A percentile compares a stretch with the other conserved stretches of the same genome.
Evolutionary conservation across 1,140 invertebrate genomes (phyloP).

Genomic region (Papilio polyxenes): DNA sequence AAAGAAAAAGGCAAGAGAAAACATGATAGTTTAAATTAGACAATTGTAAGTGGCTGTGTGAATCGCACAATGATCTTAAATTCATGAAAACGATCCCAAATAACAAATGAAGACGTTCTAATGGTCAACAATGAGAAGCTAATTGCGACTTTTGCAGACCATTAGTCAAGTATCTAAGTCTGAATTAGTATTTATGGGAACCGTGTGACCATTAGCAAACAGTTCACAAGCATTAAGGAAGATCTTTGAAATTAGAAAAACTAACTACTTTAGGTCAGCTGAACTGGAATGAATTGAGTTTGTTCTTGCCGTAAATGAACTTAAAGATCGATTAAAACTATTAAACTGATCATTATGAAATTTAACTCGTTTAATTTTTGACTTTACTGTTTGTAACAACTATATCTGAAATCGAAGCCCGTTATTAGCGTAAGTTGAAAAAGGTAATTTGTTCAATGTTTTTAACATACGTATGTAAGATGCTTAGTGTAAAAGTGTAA

Average conservation of each 20-base stretch:
- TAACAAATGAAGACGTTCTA: conserved; percentile 20
- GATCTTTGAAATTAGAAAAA: conserved; percentile 9
- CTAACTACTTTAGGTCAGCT: neutral
- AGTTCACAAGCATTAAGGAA: neutral
- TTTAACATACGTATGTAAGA: neutral
- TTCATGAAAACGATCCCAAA: conserved; percentile 1
- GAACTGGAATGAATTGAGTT: neutral
- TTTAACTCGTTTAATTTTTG: neutral
- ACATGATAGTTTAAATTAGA: neutral
- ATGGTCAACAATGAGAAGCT: neutral
- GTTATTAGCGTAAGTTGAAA: too few species aligned
- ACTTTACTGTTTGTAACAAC: neutral
- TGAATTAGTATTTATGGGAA: conserved; percentile 26
- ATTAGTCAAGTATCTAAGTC: conserved; percentile 18
- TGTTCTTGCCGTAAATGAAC: neutral
- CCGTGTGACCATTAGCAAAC: conserved; percentile 10
- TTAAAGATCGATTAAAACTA: neutral
- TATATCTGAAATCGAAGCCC: neutral
- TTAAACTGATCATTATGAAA: too few species aligned
- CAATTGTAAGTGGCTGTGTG: neutral
- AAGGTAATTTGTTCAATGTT: neutral
- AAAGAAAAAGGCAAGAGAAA: neutral
- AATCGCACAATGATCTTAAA: neutral
- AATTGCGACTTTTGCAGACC: neutral
- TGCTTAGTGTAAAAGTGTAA: too few species aligned